Conservation (phyloP, 1,140 invertebrate species). For the Cardiocondyla obscurior region DNA sequence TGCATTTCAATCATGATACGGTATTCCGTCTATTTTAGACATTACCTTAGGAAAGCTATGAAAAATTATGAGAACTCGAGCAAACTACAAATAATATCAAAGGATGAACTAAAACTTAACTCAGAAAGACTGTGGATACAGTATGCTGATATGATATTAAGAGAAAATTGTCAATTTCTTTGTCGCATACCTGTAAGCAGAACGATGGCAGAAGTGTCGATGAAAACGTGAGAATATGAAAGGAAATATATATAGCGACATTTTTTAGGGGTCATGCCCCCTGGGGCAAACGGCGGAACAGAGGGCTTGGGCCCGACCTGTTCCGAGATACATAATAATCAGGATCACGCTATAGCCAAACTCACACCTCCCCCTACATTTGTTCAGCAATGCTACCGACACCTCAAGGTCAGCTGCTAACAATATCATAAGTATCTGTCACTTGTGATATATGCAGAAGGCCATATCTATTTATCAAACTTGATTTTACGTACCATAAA, state of each 20-base stretch:
- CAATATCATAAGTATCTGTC: constrained; percentile 48
- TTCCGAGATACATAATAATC: constrained; percentile 78
- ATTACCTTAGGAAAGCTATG: background rate
- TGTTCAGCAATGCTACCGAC: constrained; percentile 81
- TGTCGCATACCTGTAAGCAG: constrained; percentile 54
- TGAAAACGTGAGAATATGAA: constrained; percentile 67
- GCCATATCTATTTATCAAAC: background rate
- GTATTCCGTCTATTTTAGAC: background rate
- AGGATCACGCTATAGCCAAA: constrained; percentile 75
- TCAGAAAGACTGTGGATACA: constrained; percentile 17
- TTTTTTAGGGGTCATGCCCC: constrained; percentile 81
- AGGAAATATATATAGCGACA: constrained; percentile 68
- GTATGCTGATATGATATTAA: constrained; percentile 42
- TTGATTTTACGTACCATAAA: background rate
- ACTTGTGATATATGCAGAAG: constrained; percentile 11
- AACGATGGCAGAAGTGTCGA: constrained; percentile 53
- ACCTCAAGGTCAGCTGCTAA: constrained; percentile 80
- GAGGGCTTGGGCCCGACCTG: constrained; percentile 81
- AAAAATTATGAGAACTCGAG: background rate
- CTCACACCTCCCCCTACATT: constrained; percentile 76
- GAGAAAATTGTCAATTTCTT: constrained; percentile 56
- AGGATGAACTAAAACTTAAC: background rate
- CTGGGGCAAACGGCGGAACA: constrained; percentile 78
- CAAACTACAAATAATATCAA: background rate
- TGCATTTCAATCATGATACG: background rate